phyloP scores from a whole-genome alignment of 2,113 vertebrate species.

The Heterotis niloticus region DNA sequence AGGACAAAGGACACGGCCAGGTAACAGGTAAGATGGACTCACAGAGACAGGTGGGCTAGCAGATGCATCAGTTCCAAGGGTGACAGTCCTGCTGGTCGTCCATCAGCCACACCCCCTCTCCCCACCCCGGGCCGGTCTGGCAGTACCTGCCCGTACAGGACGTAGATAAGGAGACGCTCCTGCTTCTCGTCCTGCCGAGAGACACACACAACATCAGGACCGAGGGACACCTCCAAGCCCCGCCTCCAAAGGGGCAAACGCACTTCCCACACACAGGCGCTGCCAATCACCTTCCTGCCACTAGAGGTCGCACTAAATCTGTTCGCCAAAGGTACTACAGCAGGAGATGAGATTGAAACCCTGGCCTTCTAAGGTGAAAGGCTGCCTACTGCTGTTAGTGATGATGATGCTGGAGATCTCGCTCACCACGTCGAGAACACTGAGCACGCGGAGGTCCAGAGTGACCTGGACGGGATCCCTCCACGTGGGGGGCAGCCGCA shows the following conservation, averaged over 20 bases:
- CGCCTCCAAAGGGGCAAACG: not conserved
- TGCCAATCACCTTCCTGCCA: not conserved
- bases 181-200: constrained; percentile 28
- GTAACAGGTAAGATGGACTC: not conserved
- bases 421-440: constrained; percentile 26
- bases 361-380: too few species aligned
- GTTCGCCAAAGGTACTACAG: not conserved
- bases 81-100: not conserved
- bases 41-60: too few species aligned
- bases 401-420: not conserved
- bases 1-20: not conserved
- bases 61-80: not conserved
- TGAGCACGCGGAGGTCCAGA: constrained; percentile 23
- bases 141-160: constrained; percentile 30
- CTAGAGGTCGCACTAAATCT: not conserved
- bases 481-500: constrained; percentile 28
- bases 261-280: not conserved
- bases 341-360: too few species aligned
- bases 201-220: not conserved
- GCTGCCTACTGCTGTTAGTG: too few species aligned
- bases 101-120: too few species aligned
- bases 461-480: constrained; percentile 21
- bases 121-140: not conserved
- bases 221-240: not conserved
- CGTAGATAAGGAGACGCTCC: constrained; percentile 29